Percentiles rank a stretch among this genome's conserved stretches.
Evolutionary conservation across 2,113 vertebrate genomes (phyloP).

Genomic region (Neomonachus schauinslandi): DNA sequence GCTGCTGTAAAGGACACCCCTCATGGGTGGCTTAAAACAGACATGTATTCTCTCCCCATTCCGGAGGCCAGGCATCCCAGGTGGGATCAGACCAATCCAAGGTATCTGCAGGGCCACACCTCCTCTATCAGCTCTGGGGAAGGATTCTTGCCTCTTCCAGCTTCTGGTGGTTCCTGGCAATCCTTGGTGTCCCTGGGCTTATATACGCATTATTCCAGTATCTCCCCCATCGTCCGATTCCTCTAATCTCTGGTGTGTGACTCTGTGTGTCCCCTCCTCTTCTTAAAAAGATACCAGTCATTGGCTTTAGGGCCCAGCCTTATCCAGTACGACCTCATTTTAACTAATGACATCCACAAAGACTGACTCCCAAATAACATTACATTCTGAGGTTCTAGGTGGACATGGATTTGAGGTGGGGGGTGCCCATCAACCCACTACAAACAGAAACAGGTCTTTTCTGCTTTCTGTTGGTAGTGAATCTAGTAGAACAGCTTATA

Average conservation of each 20-base stretch:
- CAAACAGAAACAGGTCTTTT: not conserved
- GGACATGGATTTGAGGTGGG: not conserved
- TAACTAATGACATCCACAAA: not conserved
- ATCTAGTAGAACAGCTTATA: conserved; percentile 7
- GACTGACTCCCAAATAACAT: not conserved
- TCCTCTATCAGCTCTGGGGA: not conserved
- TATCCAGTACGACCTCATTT: not conserved
- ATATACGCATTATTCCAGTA: rapidly evolving
- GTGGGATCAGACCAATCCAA: not conserved
- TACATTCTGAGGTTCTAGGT: not conserved
- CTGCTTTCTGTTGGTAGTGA: conserved; percentile 61
- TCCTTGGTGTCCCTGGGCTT: not conserved
- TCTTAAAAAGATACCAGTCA: not conserved
- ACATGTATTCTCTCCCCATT: not conserved
- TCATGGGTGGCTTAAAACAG: not conserved
- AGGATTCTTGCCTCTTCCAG: not conserved
- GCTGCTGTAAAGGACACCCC: not conserved
- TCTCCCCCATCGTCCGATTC: rapidly evolving
- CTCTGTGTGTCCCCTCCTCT: not conserved
- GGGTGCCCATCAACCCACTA: no score
- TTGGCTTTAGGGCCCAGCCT: not conserved
- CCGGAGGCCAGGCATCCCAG: not conserved
- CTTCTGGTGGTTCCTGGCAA: not conserved
- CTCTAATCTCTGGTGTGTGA: not conserved
- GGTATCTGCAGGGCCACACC: not conserved